Evolutionary conservation across 35 echinoderm and acorn worm genomes (phyloP), one percentile per base, ranked within the genome.

Genomic region (Anneissia japonica): DNA sequence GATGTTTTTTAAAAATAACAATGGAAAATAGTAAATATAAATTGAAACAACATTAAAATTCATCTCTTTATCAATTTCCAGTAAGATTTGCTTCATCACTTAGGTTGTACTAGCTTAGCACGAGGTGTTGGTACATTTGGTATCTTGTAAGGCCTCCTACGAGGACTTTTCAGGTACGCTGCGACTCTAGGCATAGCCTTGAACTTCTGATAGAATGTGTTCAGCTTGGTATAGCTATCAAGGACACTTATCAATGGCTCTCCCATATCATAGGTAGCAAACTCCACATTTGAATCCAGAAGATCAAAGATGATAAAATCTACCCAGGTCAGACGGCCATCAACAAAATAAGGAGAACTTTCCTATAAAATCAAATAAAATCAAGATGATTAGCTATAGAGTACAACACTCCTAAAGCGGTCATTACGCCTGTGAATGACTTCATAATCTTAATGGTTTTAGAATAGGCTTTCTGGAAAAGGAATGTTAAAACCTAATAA

Each of bases 121-220:
- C 35, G 30, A 77, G 75, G 32, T 38, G 51, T 9, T 23, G 92
- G 92, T 39, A 91, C 74, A 35, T 97, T 80, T 29, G 91, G 91
- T 23, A 84, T 36, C 19, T 85, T 93, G 79, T 83, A 99, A 14
- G 86, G 64, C 9, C 74, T 17, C 37, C 96, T 91, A 46, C 84
- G 76, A 3, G 84, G 34, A 46, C 96, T 99, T 43, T 83, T 83
- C 72, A 94, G 46, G 34, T 94, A 94, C 21, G 37, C 75, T 35
- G 89, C 89, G 39, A 94, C 87, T 19, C 55, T 77, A 11, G 89
- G 92, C 37, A 90, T 36, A 0, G 45, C 35, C 35, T 82, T 91
- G 77, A 99, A 94, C 31, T 75, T 74, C 56, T 94, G 94, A 79
- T 99, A 99, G 86, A 94, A 99, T 32, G 96, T 91, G 36, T 82